Base-by-base conservation (phyloP, 2,888 invertebrate species). In the Augiades crinisus region DNA sequence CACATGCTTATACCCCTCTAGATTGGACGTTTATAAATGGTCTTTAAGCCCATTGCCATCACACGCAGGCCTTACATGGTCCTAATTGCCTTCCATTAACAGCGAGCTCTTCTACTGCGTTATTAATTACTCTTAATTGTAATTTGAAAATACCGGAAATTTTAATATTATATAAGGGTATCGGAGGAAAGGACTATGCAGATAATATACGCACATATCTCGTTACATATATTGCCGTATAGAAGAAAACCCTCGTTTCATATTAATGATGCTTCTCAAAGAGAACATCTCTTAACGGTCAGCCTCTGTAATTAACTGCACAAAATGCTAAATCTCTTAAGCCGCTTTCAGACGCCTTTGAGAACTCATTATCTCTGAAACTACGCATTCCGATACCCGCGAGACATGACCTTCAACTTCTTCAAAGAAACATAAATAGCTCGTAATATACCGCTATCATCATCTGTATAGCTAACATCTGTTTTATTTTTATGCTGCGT, bases 1-100 rank as follows among this genome's bases (percentile, higher is more conserved):
- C 50, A 50, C 45, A 44, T 47, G 36, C 47, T 57, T 53, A 52
- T 55, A 57, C 53, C 54, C 45, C 47, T 53, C 54, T 30, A 12
- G 30, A 5, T 58, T 51, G 24, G 45, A 44, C 54, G 53, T 61
- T 70, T 68, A 73, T 72, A 74, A 76, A 79, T 74, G 70, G 75
- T 72, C 75, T 81, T 77, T 75, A 74, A 75, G 69, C 73, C 73
- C 65, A 63, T 70, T 58, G 60, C 67, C 72, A 73, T 81, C 82
- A 81, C 73, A 72, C 60, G 60, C 78, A 75, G 70, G 55, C 66
- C 61, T 46, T 63, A 63, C 60, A 70, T 61, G 61, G 62, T 66
- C 72, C 75, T 85, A 85, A 86, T 85, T 83, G 81, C 82, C 75
- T 75, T 70, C 75, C 73, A 82, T 82, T 80, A 81, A 81, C 74